A percentile compares a stretch with the other conserved stretches of the same genome.
phyloP scores from a whole-genome alignment of 2,888 invertebrate genomes.

The Meiosimyza platycephala region DNA sequence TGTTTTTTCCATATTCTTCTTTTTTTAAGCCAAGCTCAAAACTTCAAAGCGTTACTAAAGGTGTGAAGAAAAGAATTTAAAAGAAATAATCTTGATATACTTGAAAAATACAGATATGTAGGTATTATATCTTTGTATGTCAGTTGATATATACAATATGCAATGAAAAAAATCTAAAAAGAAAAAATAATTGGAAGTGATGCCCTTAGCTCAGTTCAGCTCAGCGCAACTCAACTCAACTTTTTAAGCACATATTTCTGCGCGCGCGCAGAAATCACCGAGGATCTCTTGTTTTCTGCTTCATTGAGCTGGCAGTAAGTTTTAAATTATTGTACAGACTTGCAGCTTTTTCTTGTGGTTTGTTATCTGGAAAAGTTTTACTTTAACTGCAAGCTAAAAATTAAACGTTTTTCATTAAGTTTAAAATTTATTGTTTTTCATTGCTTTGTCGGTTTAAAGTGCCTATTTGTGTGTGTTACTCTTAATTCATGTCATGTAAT shows the following conservation, averaged over 20 bases:
- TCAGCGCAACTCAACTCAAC: background rate
- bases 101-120: conserved; percentile 16
- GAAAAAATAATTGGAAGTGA: conserved; percentile 32
- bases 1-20: conserved; percentile 39
- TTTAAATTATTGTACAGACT: conserved; percentile 31
- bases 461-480: too few species aligned
- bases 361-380: conserved; percentile 28
- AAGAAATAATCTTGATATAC: conserved; percentile 35
- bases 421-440: too few species aligned
- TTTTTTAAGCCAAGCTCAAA: conserved; percentile 34
- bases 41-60: conserved; percentile 47
- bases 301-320: conserved; percentile 32
- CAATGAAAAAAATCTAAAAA: background rate
- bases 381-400: too few species aligned
- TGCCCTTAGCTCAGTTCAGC: background rate
- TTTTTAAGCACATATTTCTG: conserved; percentile 8
- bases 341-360: conserved; percentile 26
- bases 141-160: background rate
- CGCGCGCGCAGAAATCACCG: background rate
- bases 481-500: too few species aligned
- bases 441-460: too few species aligned
- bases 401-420: too few species aligned
- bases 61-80: conserved; percentile 50
- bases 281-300: conserved; percentile 25
- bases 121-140: conserved; percentile 14